Base-by-base conservation (phyloP, 2,797 vertebrate species). In the Basileuterus tristriatus region DNA sequence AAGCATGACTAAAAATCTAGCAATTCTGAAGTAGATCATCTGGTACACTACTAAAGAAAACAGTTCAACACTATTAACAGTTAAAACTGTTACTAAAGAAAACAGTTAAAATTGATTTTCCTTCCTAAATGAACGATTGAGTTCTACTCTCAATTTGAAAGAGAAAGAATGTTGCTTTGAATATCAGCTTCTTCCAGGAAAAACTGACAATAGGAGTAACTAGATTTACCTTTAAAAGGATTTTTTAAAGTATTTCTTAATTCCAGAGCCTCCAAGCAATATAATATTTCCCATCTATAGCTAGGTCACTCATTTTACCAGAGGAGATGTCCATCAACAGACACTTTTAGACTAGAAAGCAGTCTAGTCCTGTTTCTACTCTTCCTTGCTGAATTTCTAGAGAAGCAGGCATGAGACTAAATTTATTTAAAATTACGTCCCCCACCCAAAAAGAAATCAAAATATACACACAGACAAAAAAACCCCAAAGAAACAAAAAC, bases 131-230 rank as follows among this genome's bases (percentile, higher is more conserved):
- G 23, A 88, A 50, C 41, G 34, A 87, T 1, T 65, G 39, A 74
- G 70, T 76, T 69, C 39, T 70, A 62, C 9, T 36, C 44, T 21
- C 29, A 88, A 15, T 62, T 30, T 75, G 27, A 76, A 88, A 81
- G 34, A 67, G 21, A 72, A 85, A 78, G 29, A 69, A 69, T 17
- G n/a, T 10, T 88, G 27, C 24, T 88, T 65, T 81, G 29, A 90
- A 4, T 32, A 91, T 23, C 36, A 65, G 23, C 32, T 86, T 50
- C 46, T 32, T 55, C 18, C 44, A 84, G 15, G 11, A 87, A 93
- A 88, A 75, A 71, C 0, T 44, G 34, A 83, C 0, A 2, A 78
- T 4, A 76, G 15, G 6, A 52, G 3, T 62, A 86, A 69, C 18
- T 36, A 67, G 5, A 81, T 88, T 50, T 71, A 63, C 8, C 27